These are phyloP conservation scores for Troilus luridus DNA, from an alignment of 2,888 invertebrate species.

Conservation along the genomic window DNA sequence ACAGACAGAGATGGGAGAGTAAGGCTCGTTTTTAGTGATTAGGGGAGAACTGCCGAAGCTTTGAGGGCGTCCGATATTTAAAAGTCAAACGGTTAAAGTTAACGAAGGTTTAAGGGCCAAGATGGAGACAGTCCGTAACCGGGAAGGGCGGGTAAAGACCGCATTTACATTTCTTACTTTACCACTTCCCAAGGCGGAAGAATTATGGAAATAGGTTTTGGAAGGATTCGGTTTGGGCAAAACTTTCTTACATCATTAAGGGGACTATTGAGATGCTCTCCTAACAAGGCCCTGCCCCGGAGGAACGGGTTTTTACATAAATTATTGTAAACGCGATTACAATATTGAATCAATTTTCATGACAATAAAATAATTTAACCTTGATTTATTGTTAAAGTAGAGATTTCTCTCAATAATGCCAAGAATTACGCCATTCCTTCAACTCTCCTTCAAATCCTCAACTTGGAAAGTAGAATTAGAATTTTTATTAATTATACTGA, in stretches of 20 bases:
- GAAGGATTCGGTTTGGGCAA: constrained; percentile 24
- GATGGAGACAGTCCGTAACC: constrained; percentile 28
- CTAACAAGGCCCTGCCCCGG: background rate
- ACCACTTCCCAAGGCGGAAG: constrained; percentile 19
- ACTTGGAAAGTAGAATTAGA: background rate
- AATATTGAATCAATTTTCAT: constrained; percentile 39
- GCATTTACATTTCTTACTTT: constrained; percentile 58
- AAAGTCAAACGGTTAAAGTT: constrained; percentile 12
- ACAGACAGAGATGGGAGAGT: constrained; percentile 19
- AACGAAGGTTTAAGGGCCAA: constrained; percentile 19
- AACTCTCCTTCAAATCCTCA: background rate
- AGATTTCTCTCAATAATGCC: background rate
- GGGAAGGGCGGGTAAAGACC: constrained; percentile 25
- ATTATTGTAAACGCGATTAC: background rate
- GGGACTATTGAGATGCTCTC: constrained; percentile 38
- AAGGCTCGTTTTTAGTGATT: constrained; percentile 56
- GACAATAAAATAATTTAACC: constrained; percentile 31
- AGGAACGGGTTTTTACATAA: constrained; percentile 47
- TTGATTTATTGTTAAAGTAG: background rate
- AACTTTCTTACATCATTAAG: constrained; percentile 56
- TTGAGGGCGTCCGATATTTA: constrained; percentile 32
- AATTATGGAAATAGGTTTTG: constrained; percentile 53
- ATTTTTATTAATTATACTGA: background rate
- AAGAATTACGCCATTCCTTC: background rate
- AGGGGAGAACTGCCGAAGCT: background rate